Conservation (phyloP, 2,113 vertebrate genomes). For the Campylomormyrus tamandua region DNA sequence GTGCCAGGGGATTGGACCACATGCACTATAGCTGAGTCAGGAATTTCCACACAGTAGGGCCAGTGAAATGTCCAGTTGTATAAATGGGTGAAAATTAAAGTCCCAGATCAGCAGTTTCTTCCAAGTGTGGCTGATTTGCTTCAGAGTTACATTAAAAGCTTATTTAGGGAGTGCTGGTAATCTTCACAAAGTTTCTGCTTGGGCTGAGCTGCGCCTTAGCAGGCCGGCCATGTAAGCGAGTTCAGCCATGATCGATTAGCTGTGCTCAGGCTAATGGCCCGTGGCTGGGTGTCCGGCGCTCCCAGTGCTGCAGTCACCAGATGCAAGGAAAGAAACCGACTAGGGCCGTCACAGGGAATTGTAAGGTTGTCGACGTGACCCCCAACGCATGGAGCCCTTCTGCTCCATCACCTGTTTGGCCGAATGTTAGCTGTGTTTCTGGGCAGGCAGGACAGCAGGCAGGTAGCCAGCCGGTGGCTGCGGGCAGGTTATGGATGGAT, state of each 20-base stretch:
- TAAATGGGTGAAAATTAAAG: background rate
- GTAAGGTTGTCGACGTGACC: background rate
- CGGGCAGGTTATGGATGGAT: background rate
- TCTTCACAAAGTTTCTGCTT: background rate
- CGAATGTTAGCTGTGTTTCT: background rate
- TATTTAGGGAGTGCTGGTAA: background rate
- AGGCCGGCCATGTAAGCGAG: background rate
- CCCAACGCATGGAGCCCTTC: background rate
- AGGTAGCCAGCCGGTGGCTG: background rate
- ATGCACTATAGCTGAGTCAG: background rate
- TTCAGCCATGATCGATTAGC: background rate
- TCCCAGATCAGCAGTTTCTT: background rate
- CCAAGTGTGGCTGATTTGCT: background rate
- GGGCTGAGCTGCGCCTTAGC: background rate
- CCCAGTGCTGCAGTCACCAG: background rate
- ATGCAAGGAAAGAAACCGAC: background rate
- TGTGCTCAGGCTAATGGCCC: background rate
- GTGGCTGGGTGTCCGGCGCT: background rate
- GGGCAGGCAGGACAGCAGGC: background rate
- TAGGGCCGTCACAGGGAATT: background rate
- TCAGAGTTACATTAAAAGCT: background rate
- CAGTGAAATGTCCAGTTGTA: background rate
- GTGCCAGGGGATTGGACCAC: background rate
- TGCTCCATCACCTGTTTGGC: background rate
- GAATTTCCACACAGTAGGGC: background rate